Conservation (phyloP, 2,888 invertebrate species). For the Eupithecia subumbrata region DNA sequence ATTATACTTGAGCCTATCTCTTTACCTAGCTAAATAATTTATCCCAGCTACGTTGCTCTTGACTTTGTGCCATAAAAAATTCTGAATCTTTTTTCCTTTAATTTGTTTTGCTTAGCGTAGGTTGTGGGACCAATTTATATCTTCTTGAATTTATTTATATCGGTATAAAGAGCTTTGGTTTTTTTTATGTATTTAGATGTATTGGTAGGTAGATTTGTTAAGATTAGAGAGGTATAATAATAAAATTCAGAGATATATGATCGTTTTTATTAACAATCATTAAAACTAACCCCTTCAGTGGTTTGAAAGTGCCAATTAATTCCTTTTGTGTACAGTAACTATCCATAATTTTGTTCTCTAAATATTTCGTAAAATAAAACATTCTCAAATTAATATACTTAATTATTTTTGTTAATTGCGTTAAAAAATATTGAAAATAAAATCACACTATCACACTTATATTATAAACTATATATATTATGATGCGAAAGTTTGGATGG, state of each 20-base stretch:
- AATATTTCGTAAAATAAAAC: no score
- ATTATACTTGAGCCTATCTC: not conserved
- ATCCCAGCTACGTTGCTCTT: not conserved
- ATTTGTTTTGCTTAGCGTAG: not conserved
- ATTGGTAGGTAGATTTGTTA: not conserved
- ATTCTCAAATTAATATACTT: no score
- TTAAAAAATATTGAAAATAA: no score
- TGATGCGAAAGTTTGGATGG: no score
- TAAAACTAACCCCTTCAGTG: not conserved
- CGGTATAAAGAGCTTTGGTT: not conserved
- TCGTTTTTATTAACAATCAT: not conserved
- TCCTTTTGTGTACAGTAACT: no score
- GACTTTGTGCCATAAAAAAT: not conserved
- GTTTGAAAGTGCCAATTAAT: not conserved
- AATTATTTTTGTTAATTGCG: no score
- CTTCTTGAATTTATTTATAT: not conserved
- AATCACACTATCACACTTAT: no score
- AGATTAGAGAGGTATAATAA: not conserved
- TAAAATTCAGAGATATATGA: not conserved
- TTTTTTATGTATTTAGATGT: not conserved
- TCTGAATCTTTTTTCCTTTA: not conserved
- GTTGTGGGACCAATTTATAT: not conserved
- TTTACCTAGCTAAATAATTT: not conserved
- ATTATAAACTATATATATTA: no score
- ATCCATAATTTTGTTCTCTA: no score